Percentiles rank a stretch among this genome's conserved stretches.
Conservation (phyloP, 2,113 vertebrate species). For the Potamarius usumacintae region DNA sequence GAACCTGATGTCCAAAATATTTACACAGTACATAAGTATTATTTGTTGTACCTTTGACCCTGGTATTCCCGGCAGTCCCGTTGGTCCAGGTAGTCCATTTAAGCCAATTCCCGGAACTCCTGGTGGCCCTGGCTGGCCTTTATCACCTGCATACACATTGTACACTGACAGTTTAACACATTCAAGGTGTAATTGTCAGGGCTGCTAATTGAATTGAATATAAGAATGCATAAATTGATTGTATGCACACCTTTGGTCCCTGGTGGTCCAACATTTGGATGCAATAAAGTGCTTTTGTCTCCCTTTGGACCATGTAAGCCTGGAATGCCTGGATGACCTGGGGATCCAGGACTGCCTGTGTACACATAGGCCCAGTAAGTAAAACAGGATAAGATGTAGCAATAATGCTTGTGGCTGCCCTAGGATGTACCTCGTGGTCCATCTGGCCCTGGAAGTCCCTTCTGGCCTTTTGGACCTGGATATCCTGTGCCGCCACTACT, state of each 20-base stretch:
- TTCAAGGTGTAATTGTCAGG: background rate
- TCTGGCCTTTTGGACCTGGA: background rate
- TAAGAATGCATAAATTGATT: background rate
- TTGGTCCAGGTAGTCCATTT: constrained; percentile 56
- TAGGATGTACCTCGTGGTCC: constrained; percentile 61
- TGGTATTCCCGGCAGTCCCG: constrained; percentile 58
- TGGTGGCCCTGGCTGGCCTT: constrained; percentile 56
- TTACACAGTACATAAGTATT: background rate
- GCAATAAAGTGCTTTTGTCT: constrained; percentile 71
- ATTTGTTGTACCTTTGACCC: constrained; percentile 63
- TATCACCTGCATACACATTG: constrained; percentile 58
- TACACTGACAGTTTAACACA: background rate
- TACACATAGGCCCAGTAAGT: background rate
- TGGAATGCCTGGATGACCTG: constrained; percentile 75
- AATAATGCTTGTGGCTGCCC: background rate
- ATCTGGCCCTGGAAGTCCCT: constrained; percentile 42
- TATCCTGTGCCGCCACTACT: constrained; percentile 40
- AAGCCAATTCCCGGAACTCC: constrained; percentile 49
- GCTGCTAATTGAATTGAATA: background rate
- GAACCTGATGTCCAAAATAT: background rate
- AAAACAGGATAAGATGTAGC: background rate
- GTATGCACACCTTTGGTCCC: constrained; percentile 58
- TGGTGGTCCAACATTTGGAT: constrained; percentile 68
- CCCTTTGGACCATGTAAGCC: constrained; percentile 83
- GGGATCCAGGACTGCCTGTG: constrained; percentile 51